phyloP scores from a whole-genome alignment of 2,113 vertebrate genomes.

The Fregata magnificens region DNA sequence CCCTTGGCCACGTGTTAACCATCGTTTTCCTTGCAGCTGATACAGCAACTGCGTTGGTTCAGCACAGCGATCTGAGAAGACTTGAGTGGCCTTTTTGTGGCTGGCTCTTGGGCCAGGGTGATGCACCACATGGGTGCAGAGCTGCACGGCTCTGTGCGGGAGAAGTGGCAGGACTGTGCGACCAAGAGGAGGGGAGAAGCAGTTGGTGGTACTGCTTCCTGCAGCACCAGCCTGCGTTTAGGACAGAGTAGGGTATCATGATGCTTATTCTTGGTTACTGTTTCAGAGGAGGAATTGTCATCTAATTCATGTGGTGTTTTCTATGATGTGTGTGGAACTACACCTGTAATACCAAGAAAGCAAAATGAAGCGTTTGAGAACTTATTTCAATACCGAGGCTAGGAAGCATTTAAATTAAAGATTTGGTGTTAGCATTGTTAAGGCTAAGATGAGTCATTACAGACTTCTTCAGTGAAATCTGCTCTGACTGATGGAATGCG shows the following conservation, averaged over 20 bases:
- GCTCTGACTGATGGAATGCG: not conserved
- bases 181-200: not conserved
- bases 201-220: not conserved
- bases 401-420: not conserved
- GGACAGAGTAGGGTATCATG: not conserved
- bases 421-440: not conserved
- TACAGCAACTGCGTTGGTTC: not conserved
- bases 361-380: not conserved
- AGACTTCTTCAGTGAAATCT: not conserved
- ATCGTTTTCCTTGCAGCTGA: not conserved
- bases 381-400: not conserved
- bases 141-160: not conserved
- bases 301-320: not conserved
- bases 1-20: rapidly evolving
- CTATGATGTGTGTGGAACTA: not conserved
- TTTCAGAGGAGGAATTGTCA: not conserved
- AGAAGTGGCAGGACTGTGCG: not conserved
- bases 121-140: not conserved
- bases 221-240: not conserved
- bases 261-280: not conserved
- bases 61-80: not conserved
- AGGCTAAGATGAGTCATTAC: not conserved
- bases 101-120: not conserved
- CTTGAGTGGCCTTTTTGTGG: rapidly evolving
- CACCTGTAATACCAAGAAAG: not conserved